These are phyloP conservation scores for Apogon hyalosoma DNA, from an alignment of 2,797 vertebrate species.

Conservation along the genomic window DNA sequence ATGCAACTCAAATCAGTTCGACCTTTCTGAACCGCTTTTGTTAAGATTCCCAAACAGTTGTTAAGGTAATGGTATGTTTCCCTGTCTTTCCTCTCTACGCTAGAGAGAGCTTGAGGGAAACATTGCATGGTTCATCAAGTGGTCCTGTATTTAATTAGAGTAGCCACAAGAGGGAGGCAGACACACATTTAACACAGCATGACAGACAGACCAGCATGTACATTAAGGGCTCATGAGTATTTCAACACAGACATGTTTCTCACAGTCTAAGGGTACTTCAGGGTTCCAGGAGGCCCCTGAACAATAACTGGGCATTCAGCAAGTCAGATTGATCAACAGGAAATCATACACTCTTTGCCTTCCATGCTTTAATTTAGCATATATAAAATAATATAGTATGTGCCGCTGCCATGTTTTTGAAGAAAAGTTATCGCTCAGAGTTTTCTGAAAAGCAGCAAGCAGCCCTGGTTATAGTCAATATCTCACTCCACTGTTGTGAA, in stretches of 20 bases:
- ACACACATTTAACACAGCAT: constrained; percentile 45
- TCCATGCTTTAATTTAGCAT: background rate
- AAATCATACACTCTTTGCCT: constrained; percentile 13
- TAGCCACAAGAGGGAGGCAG: constrained; percentile 83
- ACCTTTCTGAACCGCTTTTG: too few relatives aligned
- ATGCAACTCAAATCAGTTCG: too few relatives aligned
- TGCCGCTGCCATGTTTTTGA: background rate
- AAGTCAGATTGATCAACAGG: constrained; percentile 20
- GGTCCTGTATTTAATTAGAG: constrained; percentile 58
- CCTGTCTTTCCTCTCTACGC: background rate
- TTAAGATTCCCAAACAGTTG: too few relatives aligned
- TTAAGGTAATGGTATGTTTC: too few relatives aligned
- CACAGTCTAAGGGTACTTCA: constrained; percentile 21
- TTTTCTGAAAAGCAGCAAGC: constrained; percentile 15
- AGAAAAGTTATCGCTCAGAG: constrained; percentile 7
- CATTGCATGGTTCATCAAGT: constrained; percentile 51
- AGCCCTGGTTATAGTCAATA: constrained; percentile 10
- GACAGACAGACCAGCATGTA: constrained; percentile 10
- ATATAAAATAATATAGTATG: background rate
- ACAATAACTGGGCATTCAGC: constrained; percentile 23
- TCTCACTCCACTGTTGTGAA: constrained; percentile 41
- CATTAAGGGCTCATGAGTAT: constrained; percentile 18
- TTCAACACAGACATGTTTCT: constrained; percentile 17
- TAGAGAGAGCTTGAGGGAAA: background rate
- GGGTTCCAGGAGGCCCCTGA: constrained; percentile 14